Percentiles rank a stretch among this genome's conserved stretches.
Evolutionary conservation across 2,113 vertebrate species (phyloP).

Genomic region (Equus przewalskii): DNA sequence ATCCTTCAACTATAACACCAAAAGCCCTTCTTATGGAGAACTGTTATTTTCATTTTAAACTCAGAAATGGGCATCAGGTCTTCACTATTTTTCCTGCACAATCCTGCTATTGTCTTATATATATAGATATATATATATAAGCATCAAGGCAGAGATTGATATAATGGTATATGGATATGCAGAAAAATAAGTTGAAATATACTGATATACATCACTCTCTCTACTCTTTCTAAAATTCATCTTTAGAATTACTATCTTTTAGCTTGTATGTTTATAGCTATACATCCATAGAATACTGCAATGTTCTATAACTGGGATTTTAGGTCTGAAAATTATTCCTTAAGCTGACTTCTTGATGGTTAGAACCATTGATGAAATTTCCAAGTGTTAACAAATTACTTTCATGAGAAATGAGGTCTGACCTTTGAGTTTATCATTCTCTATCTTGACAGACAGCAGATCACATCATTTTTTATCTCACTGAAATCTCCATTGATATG

Average conservation of each 20-base stretch:
- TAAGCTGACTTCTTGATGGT: not conserved
- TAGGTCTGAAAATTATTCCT: not conserved
- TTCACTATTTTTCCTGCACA: not conserved
- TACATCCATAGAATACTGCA: not conserved
- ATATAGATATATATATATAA: not conserved
- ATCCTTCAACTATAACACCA: not conserved
- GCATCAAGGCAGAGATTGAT: not conserved
- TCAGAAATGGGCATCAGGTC: not conserved
- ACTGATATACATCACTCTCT: not conserved
- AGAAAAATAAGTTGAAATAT: not conserved
- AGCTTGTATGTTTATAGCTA: not conserved
- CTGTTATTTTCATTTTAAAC: not conserved
- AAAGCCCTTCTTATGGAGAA: not conserved
- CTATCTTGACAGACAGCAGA: not conserved
- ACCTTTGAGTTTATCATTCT: slow-evolving; percentile 27
- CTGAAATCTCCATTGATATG: not conserved
- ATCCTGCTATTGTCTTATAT: not conserved
- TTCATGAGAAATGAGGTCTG: not conserved
- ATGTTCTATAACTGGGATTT: not conserved
- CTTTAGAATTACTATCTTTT: not conserved
- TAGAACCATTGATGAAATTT: slow-evolving; percentile 15
- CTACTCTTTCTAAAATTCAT: not conserved
- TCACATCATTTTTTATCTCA: not conserved
- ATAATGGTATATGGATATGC: not conserved
- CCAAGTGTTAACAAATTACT: not conserved